A percentile compares a stretch with the other conserved stretches of the same genome.
Conservation (phyloP, 2,113 vertebrate species). For the Patagioenas fasciata region DNA sequence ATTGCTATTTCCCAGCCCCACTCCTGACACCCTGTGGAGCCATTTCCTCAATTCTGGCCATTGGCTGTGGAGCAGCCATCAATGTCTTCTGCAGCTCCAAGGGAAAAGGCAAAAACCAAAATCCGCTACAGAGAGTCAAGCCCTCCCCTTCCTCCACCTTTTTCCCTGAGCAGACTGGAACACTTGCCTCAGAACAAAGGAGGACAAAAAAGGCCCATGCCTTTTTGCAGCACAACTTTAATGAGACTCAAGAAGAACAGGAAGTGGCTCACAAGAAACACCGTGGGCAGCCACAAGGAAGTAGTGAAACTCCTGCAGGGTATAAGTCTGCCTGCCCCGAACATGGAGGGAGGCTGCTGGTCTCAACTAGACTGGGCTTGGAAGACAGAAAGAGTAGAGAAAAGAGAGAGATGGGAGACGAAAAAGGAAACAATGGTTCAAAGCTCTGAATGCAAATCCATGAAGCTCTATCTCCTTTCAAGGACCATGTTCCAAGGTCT, state of each 20-base stretch:
- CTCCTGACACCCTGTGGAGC: too few species aligned
- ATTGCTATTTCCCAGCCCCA: too few species aligned
- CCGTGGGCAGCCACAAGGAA: neutral
- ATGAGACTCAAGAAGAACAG: neutral
- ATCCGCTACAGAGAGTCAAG: too few species aligned
- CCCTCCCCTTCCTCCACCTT: neutral
- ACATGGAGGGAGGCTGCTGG: neutral
- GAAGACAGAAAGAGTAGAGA: neutral
- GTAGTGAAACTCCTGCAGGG: too few species aligned
- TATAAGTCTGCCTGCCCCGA: neutral
- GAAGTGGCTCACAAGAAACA: neutral
- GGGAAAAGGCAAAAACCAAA: too few species aligned
- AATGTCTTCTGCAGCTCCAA: too few species aligned
- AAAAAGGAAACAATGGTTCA: neutral
- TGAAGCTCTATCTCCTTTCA: too few species aligned
- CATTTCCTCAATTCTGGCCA: too few species aligned
- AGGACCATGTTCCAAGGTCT: too few species aligned
- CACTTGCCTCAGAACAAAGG: neutral
- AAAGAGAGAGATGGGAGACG: neutral
- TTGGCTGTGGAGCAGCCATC: too few species aligned
- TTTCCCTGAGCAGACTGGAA: neutral
- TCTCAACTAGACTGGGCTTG: neutral
- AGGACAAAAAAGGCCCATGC: neutral
- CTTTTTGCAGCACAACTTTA: neutral
- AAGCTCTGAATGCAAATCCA: neutral